phyloP scores from a whole-genome alignment of 2,113 vertebrate species.

The Eurypyga helias region DNA sequence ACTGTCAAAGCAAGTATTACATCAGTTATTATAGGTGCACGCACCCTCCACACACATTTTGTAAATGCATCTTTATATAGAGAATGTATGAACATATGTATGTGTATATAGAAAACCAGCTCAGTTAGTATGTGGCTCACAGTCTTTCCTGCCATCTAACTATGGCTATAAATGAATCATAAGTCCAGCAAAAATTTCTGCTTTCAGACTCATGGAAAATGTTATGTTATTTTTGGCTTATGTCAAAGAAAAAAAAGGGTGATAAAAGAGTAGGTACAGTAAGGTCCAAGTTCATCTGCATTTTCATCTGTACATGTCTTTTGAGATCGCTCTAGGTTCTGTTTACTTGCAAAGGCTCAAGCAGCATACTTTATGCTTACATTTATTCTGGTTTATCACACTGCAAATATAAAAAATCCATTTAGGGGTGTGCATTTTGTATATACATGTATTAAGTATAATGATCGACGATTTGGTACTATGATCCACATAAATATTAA shows the following conservation, averaged over 20 bases:
- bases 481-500: neutral
- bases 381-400: neutral
- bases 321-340: neutral
- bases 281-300: neutral
- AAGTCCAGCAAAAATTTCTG: neutral
- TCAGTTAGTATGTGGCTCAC: neutral
- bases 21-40: neutral
- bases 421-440: neutral
- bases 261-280: neutral
- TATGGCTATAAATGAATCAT: neutral
- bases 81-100: neutral
- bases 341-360: neutral
- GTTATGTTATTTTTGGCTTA: slow-evolving; percentile 4
- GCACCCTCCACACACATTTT: neutral
- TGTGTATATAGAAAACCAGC: neutral
- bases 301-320: neutral
- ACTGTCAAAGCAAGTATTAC: neutral
- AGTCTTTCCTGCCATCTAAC: neutral
- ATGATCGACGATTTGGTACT: neutral
- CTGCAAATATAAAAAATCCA: neutral
- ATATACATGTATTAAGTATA: neutral
- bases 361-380: neutral
- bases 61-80: neutral
- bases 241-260: neutral
- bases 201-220: slow-evolving; percentile 4